Percentiles rank a stretch among this genome's conserved stretches.
These are phyloP conservation scores for Notechis scutatus DNA, from an alignment of 2,113 vertebrate species.

Conservation along the genomic window DNA sequence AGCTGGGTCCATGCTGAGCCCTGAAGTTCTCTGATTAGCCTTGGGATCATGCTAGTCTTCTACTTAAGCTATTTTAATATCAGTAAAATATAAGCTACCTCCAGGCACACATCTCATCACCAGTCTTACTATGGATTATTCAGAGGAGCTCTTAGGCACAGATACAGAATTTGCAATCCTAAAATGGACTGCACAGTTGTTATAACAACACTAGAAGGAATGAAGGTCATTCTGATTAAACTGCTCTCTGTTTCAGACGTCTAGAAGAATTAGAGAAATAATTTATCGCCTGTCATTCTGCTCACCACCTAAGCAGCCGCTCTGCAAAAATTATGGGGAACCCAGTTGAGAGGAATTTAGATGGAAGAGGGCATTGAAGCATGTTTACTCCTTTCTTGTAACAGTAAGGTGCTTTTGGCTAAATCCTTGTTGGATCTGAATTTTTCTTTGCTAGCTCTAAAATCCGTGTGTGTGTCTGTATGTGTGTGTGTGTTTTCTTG, in stretches of 20 bases:
- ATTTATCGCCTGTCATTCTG: background rate
- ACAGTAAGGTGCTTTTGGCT: background rate
- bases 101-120: background rate
- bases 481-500: accelerated
- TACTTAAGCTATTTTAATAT: background rate
- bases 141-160: background rate
- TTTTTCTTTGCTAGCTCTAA: background rate
- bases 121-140: background rate
- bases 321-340: background rate
- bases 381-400: background rate
- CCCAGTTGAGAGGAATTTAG: background rate
- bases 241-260: background rate
- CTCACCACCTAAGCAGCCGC: background rate
- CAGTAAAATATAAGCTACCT: background rate
- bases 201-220: too few relatives aligned
- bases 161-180: background rate
- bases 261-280: background rate
- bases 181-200: background rate
- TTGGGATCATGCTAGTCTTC: background rate
- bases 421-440: background rate
- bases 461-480: accelerated
- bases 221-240: background rate
- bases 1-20: background rate
- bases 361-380: background rate
- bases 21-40: background rate